Evolutionary conservation across 2,797 vertebrate genomes (phyloP).

Genomic region (Acestrorhynchus altus): DNA sequence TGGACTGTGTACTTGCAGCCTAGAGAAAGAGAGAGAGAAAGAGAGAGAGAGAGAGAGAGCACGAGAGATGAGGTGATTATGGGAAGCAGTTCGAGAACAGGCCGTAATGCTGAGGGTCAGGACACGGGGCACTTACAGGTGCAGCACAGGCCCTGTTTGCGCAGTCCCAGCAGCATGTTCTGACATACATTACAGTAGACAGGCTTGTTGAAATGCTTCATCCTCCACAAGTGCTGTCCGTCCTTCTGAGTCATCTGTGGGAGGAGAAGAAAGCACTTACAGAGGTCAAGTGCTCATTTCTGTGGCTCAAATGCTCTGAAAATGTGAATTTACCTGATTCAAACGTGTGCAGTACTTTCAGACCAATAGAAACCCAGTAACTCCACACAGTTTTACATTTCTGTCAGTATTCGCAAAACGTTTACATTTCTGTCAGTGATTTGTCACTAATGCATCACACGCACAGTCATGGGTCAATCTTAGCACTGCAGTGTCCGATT

Average conservation of each 20-base stretch:
- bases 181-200: conserved; percentile 92
- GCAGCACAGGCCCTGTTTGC: conserved; percentile 91
- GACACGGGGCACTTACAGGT: conserved; percentile 81
- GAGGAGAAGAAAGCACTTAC: conserved; percentile 6
- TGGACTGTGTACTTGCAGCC: conserved; percentile 93
- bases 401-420: no score
- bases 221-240: conserved; percentile 91
- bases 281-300: not conserved
- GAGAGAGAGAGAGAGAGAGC: not conserved
- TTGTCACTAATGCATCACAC: no score
- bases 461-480: no score
- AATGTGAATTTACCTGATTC: not conserved
- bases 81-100: not conserved
- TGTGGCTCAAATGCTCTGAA: not conserved
- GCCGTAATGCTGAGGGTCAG: not conserved
- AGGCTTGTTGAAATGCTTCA: conserved; percentile 90
- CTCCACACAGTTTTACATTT: no score
- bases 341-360: not conserved
- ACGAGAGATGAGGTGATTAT: not conserved
- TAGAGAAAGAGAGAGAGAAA: conserved; percentile 57
- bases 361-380: no score
- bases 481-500: no score
- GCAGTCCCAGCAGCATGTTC: conserved; percentile 84
- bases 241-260: conserved; percentile 87
- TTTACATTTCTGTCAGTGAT: no score